Percentiles rank a stretch among this genome's conserved stretches.
Evolutionary conservation across 2,888 invertebrate genomes (phyloP).

Genomic region (Brassicogethes aeneus): DNA sequence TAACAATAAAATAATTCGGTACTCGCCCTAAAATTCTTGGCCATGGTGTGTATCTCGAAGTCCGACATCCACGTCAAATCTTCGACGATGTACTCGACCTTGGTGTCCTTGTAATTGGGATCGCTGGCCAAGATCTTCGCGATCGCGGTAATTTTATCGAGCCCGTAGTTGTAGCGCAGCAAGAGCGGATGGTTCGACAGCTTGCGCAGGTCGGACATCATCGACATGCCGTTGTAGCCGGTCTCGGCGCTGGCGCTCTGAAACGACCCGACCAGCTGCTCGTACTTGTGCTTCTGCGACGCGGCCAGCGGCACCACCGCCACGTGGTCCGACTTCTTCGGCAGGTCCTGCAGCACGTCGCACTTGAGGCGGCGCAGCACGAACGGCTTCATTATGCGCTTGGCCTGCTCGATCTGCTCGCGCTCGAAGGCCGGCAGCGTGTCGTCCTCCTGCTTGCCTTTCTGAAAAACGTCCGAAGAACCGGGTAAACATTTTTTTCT

Average conservation of each 20-base stretch:
- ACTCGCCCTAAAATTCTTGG: conserved; percentile 55
- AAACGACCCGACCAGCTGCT: conserved; percentile 60
- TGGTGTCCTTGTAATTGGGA: conserved; percentile 64
- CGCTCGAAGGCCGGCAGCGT: conserved; percentile 74
- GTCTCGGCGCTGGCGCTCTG: conserved; percentile 41
- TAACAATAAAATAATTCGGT: too few species aligned
- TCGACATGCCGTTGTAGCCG: conserved; percentile 56
- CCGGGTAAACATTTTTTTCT: too few species aligned
- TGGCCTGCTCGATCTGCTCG: conserved; percentile 85
- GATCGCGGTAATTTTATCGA: conserved; percentile 54
- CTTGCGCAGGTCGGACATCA: conserved; percentile 92
- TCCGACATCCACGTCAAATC: conserved; percentile 85
- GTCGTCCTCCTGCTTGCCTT: conserved; percentile 48
- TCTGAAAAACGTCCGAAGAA: conserved; percentile 32
- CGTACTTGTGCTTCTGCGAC: conserved; percentile 67
- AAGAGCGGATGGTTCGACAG: conserved; percentile 90
- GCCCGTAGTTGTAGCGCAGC: conserved; percentile 63
- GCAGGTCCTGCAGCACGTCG: conserved; percentile 79
- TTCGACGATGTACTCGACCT: conserved; percentile 71
- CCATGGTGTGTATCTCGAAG: conserved; percentile 80
- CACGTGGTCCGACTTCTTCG: conserved; percentile 67
- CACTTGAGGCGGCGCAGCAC: conserved; percentile 79
- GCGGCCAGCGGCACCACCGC: conserved; percentile 60
- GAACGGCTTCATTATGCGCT: conserved; percentile 94
- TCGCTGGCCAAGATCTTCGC: conserved; percentile 60